phyloP scores from a whole-genome alignment of 2,113 vertebrate genomes.

The Erythrocercus mccallii region DNA sequence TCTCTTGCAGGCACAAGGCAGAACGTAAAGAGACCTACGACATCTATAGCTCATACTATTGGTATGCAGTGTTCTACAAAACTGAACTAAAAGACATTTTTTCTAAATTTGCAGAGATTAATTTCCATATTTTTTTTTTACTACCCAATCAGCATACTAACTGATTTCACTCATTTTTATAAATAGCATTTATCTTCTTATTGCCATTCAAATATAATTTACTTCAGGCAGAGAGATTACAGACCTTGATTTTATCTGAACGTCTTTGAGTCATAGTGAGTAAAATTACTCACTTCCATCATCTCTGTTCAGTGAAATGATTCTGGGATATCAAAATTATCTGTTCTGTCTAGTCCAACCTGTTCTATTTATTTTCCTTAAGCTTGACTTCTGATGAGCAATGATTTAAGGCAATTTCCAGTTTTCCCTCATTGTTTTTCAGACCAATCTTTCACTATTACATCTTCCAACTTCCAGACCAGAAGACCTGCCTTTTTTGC shows the following conservation, averaged over 20 bases:
- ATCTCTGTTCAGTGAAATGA: not conserved
- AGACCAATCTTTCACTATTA: not conserved
- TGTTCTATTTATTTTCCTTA: not conserved
- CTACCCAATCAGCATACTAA: constrained; percentile 12
- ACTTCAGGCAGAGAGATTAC: constrained; percentile 31
- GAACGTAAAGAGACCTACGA: not conserved
- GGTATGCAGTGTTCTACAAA: not conserved
- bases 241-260: constrained; percentile 52
- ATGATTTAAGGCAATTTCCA: not conserved
- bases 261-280: constrained; percentile 18
- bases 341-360: constrained; percentile 8
- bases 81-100: constrained; percentile 3
- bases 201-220: constrained; percentile 62
- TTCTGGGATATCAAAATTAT: constrained; percentile 35
- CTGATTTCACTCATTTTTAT: constrained; percentile 56
- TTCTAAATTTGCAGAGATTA: constrained; percentile 30
- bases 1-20: not conserved
- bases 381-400: not conserved
- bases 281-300: constrained; percentile 57
- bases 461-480: not conserved
- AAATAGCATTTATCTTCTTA: constrained; percentile 57
- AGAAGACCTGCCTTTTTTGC: not conserved
- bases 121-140: not conserved
- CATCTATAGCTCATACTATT: not conserved
- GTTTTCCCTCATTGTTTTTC: not conserved